Percentiles rank a stretch among this genome's conserved stretches.
Evolutionary conservation across 2,113 vertebrate species (phyloP).

Genomic region (human (Homo sapiens)): GRCh38 chr9:29134001-29134500

Average conservation of each 20-base stretch:
- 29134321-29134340: background rate
- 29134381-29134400: background rate
- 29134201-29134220: background rate
- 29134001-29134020: background rate
- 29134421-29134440: background rate
- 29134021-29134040: constrained; percentile 21
- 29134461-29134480: background rate
- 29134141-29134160: background rate
- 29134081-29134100: background rate
- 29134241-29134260: background rate
- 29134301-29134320: background rate
- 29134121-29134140: background rate
- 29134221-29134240: background rate
- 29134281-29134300: background rate
- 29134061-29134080: background rate
- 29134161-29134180: background rate
- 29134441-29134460: background rate
- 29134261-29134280: background rate
- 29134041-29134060: background rate
- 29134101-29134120: constrained; percentile 1
- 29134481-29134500: background rate
- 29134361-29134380: background rate
- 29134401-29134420: background rate
- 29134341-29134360: background rate
- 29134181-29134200: background rate